A percentile compares a stretch with the other conserved stretches of the same genome.
These are phyloP conservation scores for Eulemur rubriventer DNA, from an alignment of 2,797 vertebrate species.

Conservation along the genomic window DNA sequence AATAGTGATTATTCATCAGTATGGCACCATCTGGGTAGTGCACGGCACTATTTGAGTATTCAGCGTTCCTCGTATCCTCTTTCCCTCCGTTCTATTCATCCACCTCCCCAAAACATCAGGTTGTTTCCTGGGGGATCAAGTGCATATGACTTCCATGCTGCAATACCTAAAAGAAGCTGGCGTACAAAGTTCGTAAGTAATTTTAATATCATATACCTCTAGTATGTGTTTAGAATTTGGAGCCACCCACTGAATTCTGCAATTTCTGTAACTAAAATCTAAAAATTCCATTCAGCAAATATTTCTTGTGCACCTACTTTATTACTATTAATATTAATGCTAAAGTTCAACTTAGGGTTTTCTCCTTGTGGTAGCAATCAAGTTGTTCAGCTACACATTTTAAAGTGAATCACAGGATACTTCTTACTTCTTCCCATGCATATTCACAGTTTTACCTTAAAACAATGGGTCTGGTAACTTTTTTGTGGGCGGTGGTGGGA, in stretches of 20 bases:
- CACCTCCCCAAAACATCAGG: not conserved
- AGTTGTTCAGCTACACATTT: not conserved
- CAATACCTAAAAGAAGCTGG: not conserved
- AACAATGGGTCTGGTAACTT: not conserved
- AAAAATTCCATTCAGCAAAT: not conserved
- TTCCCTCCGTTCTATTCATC: not conserved
- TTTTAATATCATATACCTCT: not conserved
- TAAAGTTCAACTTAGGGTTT: not conserved
- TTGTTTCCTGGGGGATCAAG: not conserved
- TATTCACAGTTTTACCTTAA: not conserved
- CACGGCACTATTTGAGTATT: not conserved
- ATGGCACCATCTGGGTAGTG: not conserved
- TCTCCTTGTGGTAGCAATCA: not conserved
- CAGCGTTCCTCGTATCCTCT: not conserved
- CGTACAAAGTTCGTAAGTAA: not conserved
- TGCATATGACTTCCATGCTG: not conserved
- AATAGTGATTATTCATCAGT: not conserved
- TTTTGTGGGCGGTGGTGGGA: not conserved
- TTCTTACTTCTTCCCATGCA: not conserved
- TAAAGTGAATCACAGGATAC: not conserved
- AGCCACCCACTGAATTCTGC: not conserved
- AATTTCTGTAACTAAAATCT: not conserved
- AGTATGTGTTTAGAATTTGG: slow-evolving; percentile 17
- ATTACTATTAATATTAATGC: slow-evolving; percentile 19
- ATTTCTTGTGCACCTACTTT: not conserved